Base-by-base conservation (phyloP, 2,113 vertebrate genomes). In the Psilopsiagon aurifrons region DNA sequence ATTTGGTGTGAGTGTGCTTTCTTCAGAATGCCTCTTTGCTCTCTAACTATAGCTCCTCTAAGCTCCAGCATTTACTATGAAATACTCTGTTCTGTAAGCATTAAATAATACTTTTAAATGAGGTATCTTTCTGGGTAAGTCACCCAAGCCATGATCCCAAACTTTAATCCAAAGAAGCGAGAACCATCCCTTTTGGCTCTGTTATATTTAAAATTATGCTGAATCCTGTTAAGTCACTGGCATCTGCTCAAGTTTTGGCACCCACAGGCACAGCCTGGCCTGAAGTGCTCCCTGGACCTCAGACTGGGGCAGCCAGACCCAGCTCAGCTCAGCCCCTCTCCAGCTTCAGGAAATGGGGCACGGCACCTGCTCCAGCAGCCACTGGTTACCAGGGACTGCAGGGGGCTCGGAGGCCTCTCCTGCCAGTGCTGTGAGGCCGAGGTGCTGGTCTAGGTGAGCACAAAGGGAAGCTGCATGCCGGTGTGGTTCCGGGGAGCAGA, bases 371-470 rank as follows among this genome's bases (percentile, higher is more conserved):
- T 37, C 23, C 78, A 70, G 66, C 33, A 86, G 68, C 60, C 1
- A 1, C 29, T 2, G 3, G 41, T 54, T 10, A 25, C 33, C 12
- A 17, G n/a, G 31, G 62, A 52, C 24, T 27, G 22, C 0, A 1
- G 49, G 20, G 46, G 35, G 27, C 23, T 54, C 0, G 0, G 2
- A 17, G 59, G 31, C 10, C 54, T 19, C 73, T 81, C 55, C 47
- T n/a, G 35, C 57, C 67, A 19, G 57, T 0, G 2, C 69, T 52
- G 29, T 0, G 1, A 39, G 2, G 9, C 59, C 0, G 23, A 90
- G 47, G 70, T 7, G 2, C 11, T 22, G 62, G 75, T 59, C 62
- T 84, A 79, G 60, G 49, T 25, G 37, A 78, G 29, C 81, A 83
- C 52, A 81, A 94, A 86, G 84, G 60, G 52, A 73, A 64, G 43